Evolutionary conservation across 1,140 invertebrate species (phyloP).

Genomic region (Drosophila ogumai): DNA sequence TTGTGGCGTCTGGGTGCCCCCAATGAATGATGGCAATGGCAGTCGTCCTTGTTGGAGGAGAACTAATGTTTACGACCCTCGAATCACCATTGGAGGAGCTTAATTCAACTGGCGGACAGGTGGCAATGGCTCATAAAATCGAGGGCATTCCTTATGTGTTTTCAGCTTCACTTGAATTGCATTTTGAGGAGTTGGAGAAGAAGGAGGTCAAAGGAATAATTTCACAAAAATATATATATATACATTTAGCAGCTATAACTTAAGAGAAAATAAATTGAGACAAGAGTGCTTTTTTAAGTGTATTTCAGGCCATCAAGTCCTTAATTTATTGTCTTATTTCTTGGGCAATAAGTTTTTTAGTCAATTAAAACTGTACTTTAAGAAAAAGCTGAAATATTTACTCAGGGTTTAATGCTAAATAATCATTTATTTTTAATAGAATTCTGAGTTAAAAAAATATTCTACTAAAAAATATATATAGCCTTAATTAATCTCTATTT

Average conservation of each 20-base stretch:
- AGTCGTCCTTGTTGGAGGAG: background rate
- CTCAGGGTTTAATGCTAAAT: too few relatives aligned
- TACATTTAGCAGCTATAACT: background rate
- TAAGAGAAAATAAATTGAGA: background rate
- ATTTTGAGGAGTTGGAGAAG: background rate
- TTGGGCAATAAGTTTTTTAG: background rate
- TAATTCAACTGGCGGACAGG: constrained; percentile 35
- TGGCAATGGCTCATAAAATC: constrained; percentile 41
- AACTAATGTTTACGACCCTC: constrained; percentile 30
- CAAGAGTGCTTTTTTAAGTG: background rate
- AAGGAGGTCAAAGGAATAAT: background rate
- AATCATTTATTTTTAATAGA: too few relatives aligned
- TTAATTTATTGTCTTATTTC: background rate
- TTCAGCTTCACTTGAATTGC: background rate
- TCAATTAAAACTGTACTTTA: background rate
- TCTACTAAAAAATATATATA: too few relatives aligned
- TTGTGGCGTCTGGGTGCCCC: constrained; percentile 4
- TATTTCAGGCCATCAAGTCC: background rate
- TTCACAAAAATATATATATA: too few relatives aligned
- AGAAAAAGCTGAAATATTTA: too few relatives aligned
- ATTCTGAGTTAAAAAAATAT: too few relatives aligned
- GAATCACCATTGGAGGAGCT: constrained; percentile 26
- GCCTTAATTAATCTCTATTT: too few relatives aligned
- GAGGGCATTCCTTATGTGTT: constrained; percentile 2
- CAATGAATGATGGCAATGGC: constrained; percentile 34